Conservation (phyloP, 1,140 invertebrate species). For the Trachymyrmex cornetzi region DNA sequence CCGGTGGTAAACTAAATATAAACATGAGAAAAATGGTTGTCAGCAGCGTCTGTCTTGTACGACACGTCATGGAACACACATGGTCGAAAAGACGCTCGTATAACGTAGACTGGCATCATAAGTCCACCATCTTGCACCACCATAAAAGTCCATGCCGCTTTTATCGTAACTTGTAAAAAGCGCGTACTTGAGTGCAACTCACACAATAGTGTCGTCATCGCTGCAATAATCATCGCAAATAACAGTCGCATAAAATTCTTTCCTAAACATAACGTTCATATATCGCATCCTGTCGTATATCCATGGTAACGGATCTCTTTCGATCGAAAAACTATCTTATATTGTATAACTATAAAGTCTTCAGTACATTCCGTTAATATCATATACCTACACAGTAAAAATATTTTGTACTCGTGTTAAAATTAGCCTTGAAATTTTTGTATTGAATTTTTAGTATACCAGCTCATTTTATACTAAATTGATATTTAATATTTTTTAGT, state of each 20-base stretch:
- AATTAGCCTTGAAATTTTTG: too few relatives aligned
- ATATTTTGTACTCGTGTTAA: too few relatives aligned
- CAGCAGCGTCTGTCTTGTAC: background rate
- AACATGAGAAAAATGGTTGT: slow-evolving; percentile 48
- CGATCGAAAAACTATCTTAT: background rate
- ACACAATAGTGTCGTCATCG: slow-evolving; percentile 34
- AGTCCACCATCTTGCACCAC: slow-evolving; percentile 53
- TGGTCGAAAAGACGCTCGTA: slow-evolving; percentile 54
- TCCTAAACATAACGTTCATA: background rate
- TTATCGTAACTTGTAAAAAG: slow-evolving; percentile 65
- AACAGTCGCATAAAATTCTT: slow-evolving; percentile 37
- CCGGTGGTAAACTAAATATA: slow-evolving; percentile 46
- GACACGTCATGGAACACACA: slow-evolving; percentile 10
- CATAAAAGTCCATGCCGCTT: slow-evolving; percentile 46
- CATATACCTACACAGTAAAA: background rate
- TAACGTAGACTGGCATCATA: slow-evolving; percentile 57
- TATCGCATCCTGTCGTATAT: background rate
- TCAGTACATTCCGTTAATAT: background rate
- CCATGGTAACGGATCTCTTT: background rate
- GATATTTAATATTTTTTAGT: too few relatives aligned
- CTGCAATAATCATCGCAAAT: slow-evolving; percentile 36
- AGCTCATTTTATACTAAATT: too few relatives aligned
- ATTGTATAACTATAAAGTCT: background rate
- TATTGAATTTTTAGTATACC: too few relatives aligned
- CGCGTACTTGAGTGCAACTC: background rate